Base-by-base conservation (phyloP, 35 echinoderm and acorn worm genomes). In the Heliocidaris tuberculata region DNA sequence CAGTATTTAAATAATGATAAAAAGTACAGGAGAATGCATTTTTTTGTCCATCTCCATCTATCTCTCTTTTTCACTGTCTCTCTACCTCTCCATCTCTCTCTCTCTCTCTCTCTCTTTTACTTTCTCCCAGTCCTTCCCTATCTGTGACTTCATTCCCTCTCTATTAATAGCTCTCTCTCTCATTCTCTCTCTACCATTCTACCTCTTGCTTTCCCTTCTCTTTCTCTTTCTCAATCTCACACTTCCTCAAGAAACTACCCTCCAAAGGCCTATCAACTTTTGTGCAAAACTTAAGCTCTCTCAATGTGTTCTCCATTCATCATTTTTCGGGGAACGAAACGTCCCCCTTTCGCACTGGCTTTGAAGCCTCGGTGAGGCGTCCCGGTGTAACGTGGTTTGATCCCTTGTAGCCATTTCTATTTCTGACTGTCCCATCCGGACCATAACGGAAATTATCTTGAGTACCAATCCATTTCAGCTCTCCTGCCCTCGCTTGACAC, bases 391-490 rank as follows among this genome's bases (percentile, higher is more conserved):
- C 65, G 27, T 78, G 21, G 19, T 78, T 19, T 78, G 65, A 21
- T 78, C 27, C 65, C 65, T 78, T 24, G 27, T 78, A 78, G 65
- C 65, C 7, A 19, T 78, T 78, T 78, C 65, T 78, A 78, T 78
- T 78, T n/a, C 65, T 78, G 65, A 78, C 27, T 27, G 4, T 78
- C 65, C 65, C 65, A 7, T 24, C 21, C 5, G 65, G 65, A 78
- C 65, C 65, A 78, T 78, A 78, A 78, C 65, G 65, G 65, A 78
- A 78, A 78, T 78, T 78, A 78, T 78, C 65, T 78, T 24, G 65
- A 17, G 65, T 78, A 78, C 19, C 65, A 78, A 78, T 78, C 65
- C 65, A 78, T 78, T 78, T n/a, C 7, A 78, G 65, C 65, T n/a
- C 65, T 78, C 65, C 27, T 15, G 1, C 52, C 52, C 52, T 56